Base-by-base conservation (phyloP, 2,888 invertebrate genomes). In the Plusia festucae region DNA sequence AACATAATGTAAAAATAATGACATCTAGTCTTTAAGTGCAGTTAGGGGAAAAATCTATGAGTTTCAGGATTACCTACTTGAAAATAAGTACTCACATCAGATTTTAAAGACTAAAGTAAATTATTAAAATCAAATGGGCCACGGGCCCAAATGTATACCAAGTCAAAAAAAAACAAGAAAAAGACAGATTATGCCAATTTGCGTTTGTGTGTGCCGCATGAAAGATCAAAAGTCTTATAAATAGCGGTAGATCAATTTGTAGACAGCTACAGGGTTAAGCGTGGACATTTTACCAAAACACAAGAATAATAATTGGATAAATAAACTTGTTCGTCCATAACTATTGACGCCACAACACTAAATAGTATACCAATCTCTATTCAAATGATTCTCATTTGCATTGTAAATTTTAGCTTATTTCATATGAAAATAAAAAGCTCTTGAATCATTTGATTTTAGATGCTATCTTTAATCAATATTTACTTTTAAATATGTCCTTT, bases 331-430 rank as follows among this genome's bases (percentile, higher is more conserved):
- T 61, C 22, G n/a, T 51, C 18, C 51, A 62, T 62, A 30, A 9
- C 30, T 30, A 71, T 71, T 75, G 67, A 71, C 63, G 56, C 51
- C n/a, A 20, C 34, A 40, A 56, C 62, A 65, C 56, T 69, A 62
- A 68, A 66, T 52, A 59, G 27, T 53, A 53, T 27, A 30, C 58
- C 49, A 61, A 59, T 56, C 18, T 65, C 56, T 68, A 65, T 76
- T 70, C 58, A 61, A 67, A 68, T 70, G 16, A 22, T 7, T 27
- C 22, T 34, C 5, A 78, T 80, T 79, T 62, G 58, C 76, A 78
- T 80, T 65, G 70, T 63, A 75, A 78, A 73, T 79, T 60, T 55
- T 65, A 53, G 58, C 8, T 55, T 40, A 40, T n/a, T 40, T 34
- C 7, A 51, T n/a, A 27, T 27, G 51, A 56, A 76, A 58, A 64